Conservation (phyloP, 2,888 invertebrate species). For the Caenorhabditis auriculariae region DNA sequence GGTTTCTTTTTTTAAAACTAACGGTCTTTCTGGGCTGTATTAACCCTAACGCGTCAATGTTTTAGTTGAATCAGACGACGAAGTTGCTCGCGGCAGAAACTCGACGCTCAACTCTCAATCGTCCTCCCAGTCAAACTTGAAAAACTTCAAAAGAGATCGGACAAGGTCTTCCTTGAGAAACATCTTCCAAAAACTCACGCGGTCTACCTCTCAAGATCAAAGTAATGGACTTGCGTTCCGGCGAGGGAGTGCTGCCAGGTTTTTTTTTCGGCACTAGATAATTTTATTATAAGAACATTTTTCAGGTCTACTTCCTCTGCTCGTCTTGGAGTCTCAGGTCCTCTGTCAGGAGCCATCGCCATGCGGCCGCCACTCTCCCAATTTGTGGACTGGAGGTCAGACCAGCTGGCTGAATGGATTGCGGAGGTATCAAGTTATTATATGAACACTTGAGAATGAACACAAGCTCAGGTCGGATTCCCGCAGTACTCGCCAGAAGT, state of each 20-base stretch:
- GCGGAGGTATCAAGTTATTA: slow-evolving; percentile 30
- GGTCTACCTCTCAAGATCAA: slow-evolving; percentile 57
- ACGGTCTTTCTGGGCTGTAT: too few species aligned
- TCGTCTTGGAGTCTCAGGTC: slow-evolving; percentile 39
- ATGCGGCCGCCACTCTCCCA: slow-evolving; percentile 56
- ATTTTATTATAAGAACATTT: neutral
- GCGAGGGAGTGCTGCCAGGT: slow-evolving; percentile 34
- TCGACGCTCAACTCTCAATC: slow-evolving; percentile 25
- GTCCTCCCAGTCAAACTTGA: slow-evolving; percentile 23
- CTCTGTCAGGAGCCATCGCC: slow-evolving; percentile 42
- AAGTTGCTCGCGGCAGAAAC: slow-evolving; percentile 46
- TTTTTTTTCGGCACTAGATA: neutral
- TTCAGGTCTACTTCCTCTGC: slow-evolving; percentile 49
- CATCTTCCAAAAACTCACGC: slow-evolving; percentile 56
- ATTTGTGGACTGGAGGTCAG: slow-evolving; percentile 61
- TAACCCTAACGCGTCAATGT: too few species aligned
- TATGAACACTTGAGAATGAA: neutral
- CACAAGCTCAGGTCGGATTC: slow-evolving; percentile 24
- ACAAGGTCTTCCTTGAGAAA: slow-evolving; percentile 60
- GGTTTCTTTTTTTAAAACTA: too few species aligned
- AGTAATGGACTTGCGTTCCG: slow-evolving; percentile 26
- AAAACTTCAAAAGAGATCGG: slow-evolving; percentile 52
- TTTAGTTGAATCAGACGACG: slow-evolving; percentile 63
- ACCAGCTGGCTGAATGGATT: slow-evolving; percentile 52
- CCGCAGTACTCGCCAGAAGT: slow-evolving; percentile 75